Base-by-base conservation (phyloP, 2,113 vertebrate genomes). In the Scatophagus argus region DNA sequence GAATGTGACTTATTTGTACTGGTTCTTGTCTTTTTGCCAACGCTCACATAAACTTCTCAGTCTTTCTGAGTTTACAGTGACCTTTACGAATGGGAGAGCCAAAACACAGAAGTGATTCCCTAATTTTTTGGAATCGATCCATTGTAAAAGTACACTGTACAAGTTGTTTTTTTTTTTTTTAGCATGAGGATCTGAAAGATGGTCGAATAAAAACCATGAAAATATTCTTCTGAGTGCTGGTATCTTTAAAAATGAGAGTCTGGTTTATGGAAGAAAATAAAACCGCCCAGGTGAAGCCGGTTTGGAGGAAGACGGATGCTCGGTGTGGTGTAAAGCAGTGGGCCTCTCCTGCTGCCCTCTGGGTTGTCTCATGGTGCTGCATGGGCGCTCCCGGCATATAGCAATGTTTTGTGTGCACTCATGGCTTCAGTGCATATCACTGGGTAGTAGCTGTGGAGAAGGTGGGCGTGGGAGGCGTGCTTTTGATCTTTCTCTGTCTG, bases 401-500 rank as follows among this genome's bases (percentile, higher is more conserved):
- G 74, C 16, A 0, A 54, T 74, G 58, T 77, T 88, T 55, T 75
- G 60, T 60, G 84, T 87, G 76, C 82, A 49, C 75, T 72, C 61
- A 31, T 12, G 51, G 71, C 78, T 84, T 82, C 55, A 63, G 85
- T 67, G 71, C 63, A 63, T 70, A 84, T 83, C 81, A 46, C 77
- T 77, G 47, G 89, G 82, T 81, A 82, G 88, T 83, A 84, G 77
- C 83, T 46, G 71, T 71, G 76, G 80, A 89, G 79, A 51, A 43
- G 65, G 87, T 87, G 83, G 83, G 81, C 46, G 77, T 87, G 38
- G 55, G 79, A 74, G 76, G 70, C 77, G 75, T 72, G 87, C 77
- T 75, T 89, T 81, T 81, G 77, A 92, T 91, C 66, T 82, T 34
- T 77, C 54, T 55, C 66, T 82, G 72, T 85, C 77, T 87, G 73